Base-by-base conservation (phyloP, 2,888 invertebrate genomes). In the Troilus luridus region DNA sequence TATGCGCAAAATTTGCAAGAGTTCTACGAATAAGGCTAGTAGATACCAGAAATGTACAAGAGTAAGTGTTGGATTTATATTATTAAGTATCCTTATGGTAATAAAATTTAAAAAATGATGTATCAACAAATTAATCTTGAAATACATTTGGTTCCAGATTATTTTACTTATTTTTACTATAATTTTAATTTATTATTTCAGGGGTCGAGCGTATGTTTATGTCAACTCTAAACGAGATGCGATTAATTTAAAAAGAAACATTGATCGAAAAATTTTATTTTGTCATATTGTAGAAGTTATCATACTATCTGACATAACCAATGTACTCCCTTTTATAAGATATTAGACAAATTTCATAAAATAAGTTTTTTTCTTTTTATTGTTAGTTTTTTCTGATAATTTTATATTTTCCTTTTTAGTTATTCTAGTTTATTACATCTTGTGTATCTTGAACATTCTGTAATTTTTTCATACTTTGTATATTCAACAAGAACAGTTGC, bases 181-280 rank as follows among this genome's bases (percentile, higher is more conserved):
- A 54, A 19, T n/a, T 60, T n/a, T 88, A 60, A 89, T 41, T 19
- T 89, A 19, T 67, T 21, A 56, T 90, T 90, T 81, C 81, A 90
- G 90, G 17, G 24, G 64, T 24, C 90, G 81, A 24, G 90, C 90
- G 2, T 90, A 90, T 60, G 67, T 90, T 56, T 90, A 81, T 81
- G 77, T 90, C 27, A 67, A 90, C 27, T 56, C 58, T n/a, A 58
- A 60, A 64, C 60, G 19, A 58, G 88, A 88, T 27, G 88, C 88
- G 0, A 41, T 88, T 41, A 88, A 64, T 41, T 64, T 88, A 88
- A 60, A 64, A 60, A 64, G 64, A 41, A 88, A 64, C 62, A 64
- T 88, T n/a, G 41, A 88, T 54, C 5, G 54, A 60, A 60, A 88
- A 64, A 88, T 88, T 27, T 64, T 88, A n/a, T 88, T 60, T 88